Evolutionary conservation across 1,140 invertebrate genomes (phyloP).

Genomic region (Eufriesea mexicana): DNA sequence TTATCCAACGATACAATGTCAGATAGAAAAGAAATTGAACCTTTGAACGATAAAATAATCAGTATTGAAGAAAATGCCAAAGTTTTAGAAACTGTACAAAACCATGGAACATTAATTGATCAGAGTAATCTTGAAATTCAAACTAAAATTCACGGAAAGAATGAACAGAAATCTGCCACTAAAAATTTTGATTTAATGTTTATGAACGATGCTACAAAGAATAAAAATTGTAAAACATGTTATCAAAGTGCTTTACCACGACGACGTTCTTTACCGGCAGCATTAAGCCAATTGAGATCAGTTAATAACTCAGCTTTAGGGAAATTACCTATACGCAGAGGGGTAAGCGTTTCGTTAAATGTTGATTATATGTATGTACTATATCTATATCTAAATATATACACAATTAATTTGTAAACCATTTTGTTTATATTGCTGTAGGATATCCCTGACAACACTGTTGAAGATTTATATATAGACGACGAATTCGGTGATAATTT

Average conservation of each 20-base stretch:
- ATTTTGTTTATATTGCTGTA: slow-evolving; percentile 45
- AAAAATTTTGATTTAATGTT: slow-evolving; percentile 47
- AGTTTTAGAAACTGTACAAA: neutral
- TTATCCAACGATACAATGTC: neutral
- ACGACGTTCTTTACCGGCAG: slow-evolving; percentile 70
- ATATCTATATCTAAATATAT: neutral
- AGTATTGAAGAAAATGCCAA: neutral
- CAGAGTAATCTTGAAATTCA: neutral
- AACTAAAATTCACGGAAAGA: neutral
- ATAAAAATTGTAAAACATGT: slow-evolving; percentile 55
- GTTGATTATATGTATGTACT: neutral
- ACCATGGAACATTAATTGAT: neutral
- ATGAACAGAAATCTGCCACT: neutral
- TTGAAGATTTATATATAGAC: slow-evolving; percentile 76
- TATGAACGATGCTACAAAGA: slow-evolving; percentile 22
- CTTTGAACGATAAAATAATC: neutral
- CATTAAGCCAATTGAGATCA: slow-evolving; percentile 56
- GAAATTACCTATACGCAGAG: slow-evolving; percentile 64
- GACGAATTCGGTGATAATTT: slow-evolving; percentile 74
- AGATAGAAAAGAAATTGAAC: neutral
- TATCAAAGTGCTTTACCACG: slow-evolving; percentile 53
- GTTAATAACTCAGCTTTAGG: slow-evolving; percentile 40
- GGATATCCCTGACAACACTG: slow-evolving; percentile 58
- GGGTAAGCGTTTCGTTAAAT: slow-evolving; percentile 53
- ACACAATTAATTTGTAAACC: neutral